Conservation (phyloP, 2,888 invertebrate genomes). For the Caenorhabditis sp. region DNA sequence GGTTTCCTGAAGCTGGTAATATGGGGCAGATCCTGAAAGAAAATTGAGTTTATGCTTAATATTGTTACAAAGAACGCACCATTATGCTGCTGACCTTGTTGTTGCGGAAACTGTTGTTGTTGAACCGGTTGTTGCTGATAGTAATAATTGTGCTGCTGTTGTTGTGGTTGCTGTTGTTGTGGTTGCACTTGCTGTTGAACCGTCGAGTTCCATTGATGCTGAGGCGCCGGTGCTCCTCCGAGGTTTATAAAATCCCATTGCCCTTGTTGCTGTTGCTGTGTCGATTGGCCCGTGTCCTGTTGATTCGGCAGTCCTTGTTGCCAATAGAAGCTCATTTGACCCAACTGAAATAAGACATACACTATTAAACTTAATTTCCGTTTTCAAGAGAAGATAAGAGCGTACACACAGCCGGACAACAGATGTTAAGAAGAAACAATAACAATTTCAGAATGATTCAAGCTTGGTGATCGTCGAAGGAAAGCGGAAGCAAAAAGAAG, state of each 20-base stretch:
- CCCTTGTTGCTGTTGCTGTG: slow-evolving; percentile 49
- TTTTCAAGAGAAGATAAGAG: no score
- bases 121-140: slow-evolving; percentile 22
- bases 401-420: neutral
- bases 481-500: neutral
- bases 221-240: slow-evolving; percentile 52
- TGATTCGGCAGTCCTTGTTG: slow-evolving; percentile 46
- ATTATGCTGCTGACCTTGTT: slow-evolving; percentile 10
- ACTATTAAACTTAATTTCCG: no score
- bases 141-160: slow-evolving; percentile 15
- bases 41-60: neutral
- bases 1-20: neutral
- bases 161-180: slow-evolving; percentile 19
- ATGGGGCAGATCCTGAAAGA: slow-evolving; percentile 7
- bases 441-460: no score
- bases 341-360: slow-evolving; percentile 28
- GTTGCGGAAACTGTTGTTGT: slow-evolving; percentile 28
- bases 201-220: slow-evolving; percentile 54
- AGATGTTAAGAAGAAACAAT: neutral
- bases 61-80: no score
- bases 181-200: slow-evolving; percentile 14
- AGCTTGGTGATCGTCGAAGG: no score
- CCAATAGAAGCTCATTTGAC: slow-evolving; percentile 58
- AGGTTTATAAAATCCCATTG: slow-evolving; percentile 65
- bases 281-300: slow-evolving; percentile 37